A percentile compares a stretch with the other conserved stretches of the same genome.
Conservation (phyloP, 2,797 vertebrate genomes). For the Acanthiza pusilla region DNA sequence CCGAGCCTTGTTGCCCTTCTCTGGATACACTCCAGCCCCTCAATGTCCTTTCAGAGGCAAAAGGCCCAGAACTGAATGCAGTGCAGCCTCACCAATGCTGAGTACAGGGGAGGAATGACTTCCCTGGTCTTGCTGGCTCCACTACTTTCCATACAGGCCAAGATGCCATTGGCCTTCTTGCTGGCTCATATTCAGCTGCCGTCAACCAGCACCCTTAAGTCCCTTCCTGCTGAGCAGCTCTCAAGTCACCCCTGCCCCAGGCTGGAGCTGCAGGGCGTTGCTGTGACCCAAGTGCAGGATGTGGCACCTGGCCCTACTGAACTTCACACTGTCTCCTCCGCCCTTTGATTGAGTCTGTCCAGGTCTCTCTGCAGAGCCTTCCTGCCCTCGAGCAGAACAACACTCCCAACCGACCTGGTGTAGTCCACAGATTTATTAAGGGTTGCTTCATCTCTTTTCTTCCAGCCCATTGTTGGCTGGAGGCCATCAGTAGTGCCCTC, state of each 20-base stretch:
- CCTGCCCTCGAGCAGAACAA: not conserved
- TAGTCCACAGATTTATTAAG: not conserved
- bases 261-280: not conserved
- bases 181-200: not conserved
- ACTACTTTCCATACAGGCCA: not conserved
- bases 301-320: not conserved
- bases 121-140: not conserved
- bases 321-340: not conserved
- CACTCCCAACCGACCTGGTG: not conserved
- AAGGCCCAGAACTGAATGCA: not conserved
- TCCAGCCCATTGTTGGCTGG: not conserved
- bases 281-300: not conserved
- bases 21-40: not conserved
- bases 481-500: not conserved
- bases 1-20: not conserved
- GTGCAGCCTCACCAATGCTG: not conserved
- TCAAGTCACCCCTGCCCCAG: not conserved
- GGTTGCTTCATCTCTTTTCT: not conserved
- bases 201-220: rapidly evolving
- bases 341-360: not conserved
- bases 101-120: not conserved
- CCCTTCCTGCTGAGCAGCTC: not conserved
- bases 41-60: not conserved
- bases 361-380: not conserved
- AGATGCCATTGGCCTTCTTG: not conserved